phyloP scores from a whole-genome alignment of 2,113 vertebrate genomes.

The Grammomys dolichurus region DNA sequence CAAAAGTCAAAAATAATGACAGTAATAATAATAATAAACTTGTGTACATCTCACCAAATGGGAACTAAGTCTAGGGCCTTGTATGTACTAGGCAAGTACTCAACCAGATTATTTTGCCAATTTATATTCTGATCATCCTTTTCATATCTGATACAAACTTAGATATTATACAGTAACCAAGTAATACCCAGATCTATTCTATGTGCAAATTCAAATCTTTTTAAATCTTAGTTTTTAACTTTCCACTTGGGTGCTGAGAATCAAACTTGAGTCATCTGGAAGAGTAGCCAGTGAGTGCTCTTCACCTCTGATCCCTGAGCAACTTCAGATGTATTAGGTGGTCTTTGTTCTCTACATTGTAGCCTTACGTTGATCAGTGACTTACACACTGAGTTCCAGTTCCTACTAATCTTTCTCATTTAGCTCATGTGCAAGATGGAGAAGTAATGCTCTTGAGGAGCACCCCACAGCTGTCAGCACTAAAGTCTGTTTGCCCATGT shows the following conservation, averaged over 20 bases:
- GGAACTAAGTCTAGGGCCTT: neutral
- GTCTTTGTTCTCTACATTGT: neutral
- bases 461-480: neutral
- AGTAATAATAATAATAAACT: neutral
- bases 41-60: neutral
- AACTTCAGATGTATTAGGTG: neutral
- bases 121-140: conserved; percentile 48
- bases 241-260: too few species aligned
- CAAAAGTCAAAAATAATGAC: neutral
- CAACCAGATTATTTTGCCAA: neutral
- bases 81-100: too few species aligned
- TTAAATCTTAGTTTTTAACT: too few species aligned
- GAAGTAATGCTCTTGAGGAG: neutral
- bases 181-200: neutral
- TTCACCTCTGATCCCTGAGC: neutral
- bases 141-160: conserved; percentile 12
- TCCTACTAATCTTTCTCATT: neutral
- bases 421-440: neutral
- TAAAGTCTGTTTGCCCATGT: neutral
- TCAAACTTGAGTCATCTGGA: too few species aligned
- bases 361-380: neutral
- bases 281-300: too few species aligned
- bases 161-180: neutral
- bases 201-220: neutral
- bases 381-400: neutral